Base-by-base conservation (phyloP, 2,888 invertebrate species). In the Lottia gigantea region DNA sequence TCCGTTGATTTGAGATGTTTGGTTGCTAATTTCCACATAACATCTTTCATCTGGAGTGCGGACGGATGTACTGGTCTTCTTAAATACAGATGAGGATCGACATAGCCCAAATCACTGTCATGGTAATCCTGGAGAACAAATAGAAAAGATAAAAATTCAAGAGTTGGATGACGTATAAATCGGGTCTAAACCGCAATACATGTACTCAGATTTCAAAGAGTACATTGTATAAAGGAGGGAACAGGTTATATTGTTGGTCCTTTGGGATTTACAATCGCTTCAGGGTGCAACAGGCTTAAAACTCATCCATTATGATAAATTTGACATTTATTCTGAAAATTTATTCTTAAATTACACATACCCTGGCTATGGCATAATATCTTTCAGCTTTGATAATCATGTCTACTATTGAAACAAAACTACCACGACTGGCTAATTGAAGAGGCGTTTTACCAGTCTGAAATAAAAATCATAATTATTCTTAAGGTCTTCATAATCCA, bases 341-440 rank as follows among this genome's bases (percentile, higher is more conserved):
- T n/a, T 31, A 31, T 2, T 31, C 31, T 31, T 31, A 40, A 40
- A 8, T 19, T 16, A 6, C 15, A 61, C 78, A 71, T 74, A 81
- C 82, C 75, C 81, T 74, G 62, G 80, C 75, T 16, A 77, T 78
- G 26, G 80, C 81, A 74, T 84, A 83, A 63, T 83, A 83, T 71
- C 88, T 91, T 90, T 89, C 92, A 89, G 76, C 92, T 80, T 93
- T 94, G 76, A 95, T 94, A 71, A 95, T 92, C 91, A 94, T 92
- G 84, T 94, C 95, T 72, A 95, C 92, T 75, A 95, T 94, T 46
- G 94, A 94, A 1, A 94, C 94, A 89, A 94, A 94, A 84, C 94
- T 94, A 16, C 94, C 94, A 68, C 94, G 89, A 1, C 94, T 94
- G 0, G 94, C 94, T 45, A 94, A 91, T 76, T 94, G 92, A 81